A percentile compares a stretch with the other conserved stretches of the same genome.
Evolutionary conservation across 2,888 invertebrate species (phyloP).

Genomic region (Colostygia pectinataria): DNA sequence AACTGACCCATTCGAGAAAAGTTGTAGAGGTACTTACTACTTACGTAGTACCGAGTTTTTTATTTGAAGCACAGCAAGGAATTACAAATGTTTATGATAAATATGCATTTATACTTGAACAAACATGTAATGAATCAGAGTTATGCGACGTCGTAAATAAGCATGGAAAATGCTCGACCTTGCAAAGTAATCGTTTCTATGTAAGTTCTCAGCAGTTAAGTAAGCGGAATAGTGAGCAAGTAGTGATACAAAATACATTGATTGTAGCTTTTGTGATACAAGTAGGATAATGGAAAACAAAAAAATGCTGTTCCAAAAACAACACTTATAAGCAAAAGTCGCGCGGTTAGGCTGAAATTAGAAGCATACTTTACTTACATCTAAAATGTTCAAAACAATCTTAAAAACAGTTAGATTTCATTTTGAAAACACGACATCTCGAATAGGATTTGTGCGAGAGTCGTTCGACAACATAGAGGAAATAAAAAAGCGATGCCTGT

Average conservation of each 20-base stretch:
- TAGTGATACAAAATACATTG: neutral
- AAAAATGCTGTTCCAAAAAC: no score
- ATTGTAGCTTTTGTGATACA: no score
- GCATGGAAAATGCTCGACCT: slow-evolving; percentile 45
- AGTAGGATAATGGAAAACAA: no score
- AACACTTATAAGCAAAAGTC: no score
- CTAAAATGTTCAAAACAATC: neutral
- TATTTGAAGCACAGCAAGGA: neutral
- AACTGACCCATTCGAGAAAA: slow-evolving; percentile 9
- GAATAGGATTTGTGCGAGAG: slow-evolving; percentile 21
- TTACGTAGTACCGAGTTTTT: neutral
- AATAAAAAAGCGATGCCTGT: slow-evolving; percentile 32
- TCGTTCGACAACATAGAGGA: slow-evolving; percentile 26
- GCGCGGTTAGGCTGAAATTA: no score
- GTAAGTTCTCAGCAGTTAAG: slow-evolving; percentile 33
- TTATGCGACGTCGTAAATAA: slow-evolving; percentile 34
- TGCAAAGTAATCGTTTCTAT: slow-evolving; percentile 38
- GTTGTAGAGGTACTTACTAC: neutral
- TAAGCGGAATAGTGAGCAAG: slow-evolving; percentile 3
- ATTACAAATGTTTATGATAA: slow-evolving; percentile 14
- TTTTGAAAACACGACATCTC: slow-evolving; percentile 19
- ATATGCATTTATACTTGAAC: slow-evolving; percentile 23
- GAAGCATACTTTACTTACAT: no score
- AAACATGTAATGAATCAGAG: slow-evolving; percentile 36
- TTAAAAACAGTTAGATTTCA: neutral